Evolutionary conservation across 2,113 vertebrate species (phyloP).

Genomic region (Accipiter virgatus): DNA sequence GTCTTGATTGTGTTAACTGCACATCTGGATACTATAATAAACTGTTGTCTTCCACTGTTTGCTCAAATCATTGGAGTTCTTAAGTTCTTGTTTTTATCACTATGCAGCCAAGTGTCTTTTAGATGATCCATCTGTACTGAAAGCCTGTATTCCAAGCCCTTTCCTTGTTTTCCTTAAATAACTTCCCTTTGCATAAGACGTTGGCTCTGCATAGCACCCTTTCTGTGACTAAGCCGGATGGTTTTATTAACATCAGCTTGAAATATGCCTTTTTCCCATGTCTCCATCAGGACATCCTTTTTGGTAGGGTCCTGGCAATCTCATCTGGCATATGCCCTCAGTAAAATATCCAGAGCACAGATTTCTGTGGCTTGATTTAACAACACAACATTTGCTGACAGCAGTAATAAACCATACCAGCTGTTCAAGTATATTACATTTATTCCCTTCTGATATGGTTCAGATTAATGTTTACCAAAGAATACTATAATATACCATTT

Average conservation of each 20-base stretch:
- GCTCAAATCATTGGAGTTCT: not conserved
- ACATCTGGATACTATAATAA: slow-evolving; percentile 23
- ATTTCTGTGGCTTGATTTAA: not conserved
- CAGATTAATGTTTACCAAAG: not conserved
- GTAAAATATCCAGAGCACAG: not conserved
- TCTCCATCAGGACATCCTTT: not conserved
- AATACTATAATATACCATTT: not conserved
- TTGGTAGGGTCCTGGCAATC: not conserved
- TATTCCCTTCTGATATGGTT: not conserved
- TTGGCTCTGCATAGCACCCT: not conserved
- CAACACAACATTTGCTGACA: not conserved
- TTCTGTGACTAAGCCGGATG: not conserved
- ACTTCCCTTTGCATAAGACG: slow-evolving; percentile 28
- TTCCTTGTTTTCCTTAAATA: slow-evolving; percentile 26
- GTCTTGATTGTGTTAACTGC: not conserved
- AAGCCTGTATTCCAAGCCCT: not conserved
- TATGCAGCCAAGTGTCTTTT: not conserved
- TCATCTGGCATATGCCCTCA: not conserved
- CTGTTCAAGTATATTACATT: not conserved
- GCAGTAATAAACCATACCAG: not conserved
- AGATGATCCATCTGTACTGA: not conserved
- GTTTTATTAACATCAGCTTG: not conserved
- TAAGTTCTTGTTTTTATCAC: slow-evolving; percentile 2
- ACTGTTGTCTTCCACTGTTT: slow-evolving; percentile 1
- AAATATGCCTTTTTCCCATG: not conserved